Evolutionary conservation across 2,113 vertebrate species (phyloP).

Genomic region (Esox niger): DNA sequence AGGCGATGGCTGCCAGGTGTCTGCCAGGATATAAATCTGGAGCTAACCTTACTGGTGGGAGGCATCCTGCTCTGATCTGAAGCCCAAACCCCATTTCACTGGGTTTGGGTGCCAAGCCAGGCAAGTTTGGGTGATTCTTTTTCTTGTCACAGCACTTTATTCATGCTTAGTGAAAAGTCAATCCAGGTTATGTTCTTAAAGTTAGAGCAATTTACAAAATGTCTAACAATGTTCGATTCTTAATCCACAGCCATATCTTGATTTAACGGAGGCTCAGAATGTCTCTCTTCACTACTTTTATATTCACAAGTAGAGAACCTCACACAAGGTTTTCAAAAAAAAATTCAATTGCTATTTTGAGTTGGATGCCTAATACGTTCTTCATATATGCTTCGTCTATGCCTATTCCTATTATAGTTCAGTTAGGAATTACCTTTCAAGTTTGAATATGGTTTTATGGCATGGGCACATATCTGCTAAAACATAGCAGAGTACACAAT

Average conservation of each 20-base stretch:
- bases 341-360: no score
- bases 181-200: constrained; percentile 7
- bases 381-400: no score
- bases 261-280: neutral
- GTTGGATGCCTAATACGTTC: no score
- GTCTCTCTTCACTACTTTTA: neutral
- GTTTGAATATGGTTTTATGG: no score
- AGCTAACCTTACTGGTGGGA: constrained; percentile 15
- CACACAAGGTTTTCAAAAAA: neutral
- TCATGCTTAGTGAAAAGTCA: constrained; percentile 18
- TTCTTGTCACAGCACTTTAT: neutral
- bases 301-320: neutral
- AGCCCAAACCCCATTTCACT: constrained; percentile 9
- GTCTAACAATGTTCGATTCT: neutral
- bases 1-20: constrained; percentile 31
- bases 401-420: no score
- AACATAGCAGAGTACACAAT: no score
- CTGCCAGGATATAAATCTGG: constrained; percentile 11
- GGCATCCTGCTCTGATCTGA: constrained; percentile 24
- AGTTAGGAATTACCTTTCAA: no score
- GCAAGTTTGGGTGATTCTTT: neutral
- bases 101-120: constrained; percentile 13
- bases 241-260: neutral
- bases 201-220: neutral
- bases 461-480: no score